phyloP scores from a whole-genome alignment of 2,797 vertebrate genomes.

The Lateolabrax maculatus region DNA sequence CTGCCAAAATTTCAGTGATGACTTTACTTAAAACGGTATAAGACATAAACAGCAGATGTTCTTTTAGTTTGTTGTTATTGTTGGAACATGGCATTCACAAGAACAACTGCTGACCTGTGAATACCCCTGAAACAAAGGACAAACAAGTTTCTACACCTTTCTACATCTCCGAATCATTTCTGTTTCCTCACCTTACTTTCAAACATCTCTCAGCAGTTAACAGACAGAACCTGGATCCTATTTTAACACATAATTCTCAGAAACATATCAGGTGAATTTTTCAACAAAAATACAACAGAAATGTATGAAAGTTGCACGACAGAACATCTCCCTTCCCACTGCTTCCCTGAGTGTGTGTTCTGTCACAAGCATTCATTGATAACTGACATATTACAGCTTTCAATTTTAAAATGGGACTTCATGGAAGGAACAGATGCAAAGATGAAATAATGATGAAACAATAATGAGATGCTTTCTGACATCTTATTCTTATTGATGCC shows the following conservation, averaged over 20 bases:
- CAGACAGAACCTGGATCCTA: not conserved
- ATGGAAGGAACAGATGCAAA: constrained; percentile 42
- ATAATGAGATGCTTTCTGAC: constrained; percentile 46
- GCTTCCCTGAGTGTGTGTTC: not conserved
- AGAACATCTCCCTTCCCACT: not conserved
- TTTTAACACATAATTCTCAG: constrained; percentile 1
- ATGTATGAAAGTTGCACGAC: not conserved
- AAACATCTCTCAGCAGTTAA: not conserved
- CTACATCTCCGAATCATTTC: constrained; percentile 1
- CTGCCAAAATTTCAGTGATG: constrained; percentile 15
- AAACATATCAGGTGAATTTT: not conserved
- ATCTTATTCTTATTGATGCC: constrained; percentile 45
- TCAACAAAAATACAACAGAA: not conserved
- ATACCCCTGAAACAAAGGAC: constrained; percentile 3
- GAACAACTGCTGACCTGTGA: constrained; percentile 9
- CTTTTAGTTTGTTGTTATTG: not conserved
- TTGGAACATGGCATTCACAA: constrained; percentile 6
- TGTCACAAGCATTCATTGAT: constrained; percentile 34
- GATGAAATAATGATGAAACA: constrained; percentile 55
- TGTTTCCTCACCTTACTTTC: not conserved
- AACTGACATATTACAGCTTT: constrained; percentile 30
- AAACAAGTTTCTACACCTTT: not conserved
- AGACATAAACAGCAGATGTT: not conserved
- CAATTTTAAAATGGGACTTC: constrained; percentile 36
- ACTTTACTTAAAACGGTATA: not conserved